These are phyloP conservation scores for Plectrocnemia conspersa DNA, from an alignment of 1,140 invertebrate genomes.

Conservation along the genomic window DNA sequence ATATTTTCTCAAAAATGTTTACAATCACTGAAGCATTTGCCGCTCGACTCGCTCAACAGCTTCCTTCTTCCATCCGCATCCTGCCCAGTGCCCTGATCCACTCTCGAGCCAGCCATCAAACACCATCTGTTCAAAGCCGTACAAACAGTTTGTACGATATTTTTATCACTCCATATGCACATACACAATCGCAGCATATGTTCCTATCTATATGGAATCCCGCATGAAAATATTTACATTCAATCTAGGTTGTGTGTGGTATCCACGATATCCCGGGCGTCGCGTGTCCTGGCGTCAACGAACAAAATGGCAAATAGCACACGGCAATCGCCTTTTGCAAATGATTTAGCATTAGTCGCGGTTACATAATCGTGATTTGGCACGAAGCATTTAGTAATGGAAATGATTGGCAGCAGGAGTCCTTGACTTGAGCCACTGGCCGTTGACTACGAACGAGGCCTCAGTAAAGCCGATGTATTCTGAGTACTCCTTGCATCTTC, in stretches of 20 bases:
- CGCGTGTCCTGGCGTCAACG: neutral
- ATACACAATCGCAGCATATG: too few relatives aligned
- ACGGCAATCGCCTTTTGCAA: constrained; percentile 24
- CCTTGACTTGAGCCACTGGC: constrained; percentile 30
- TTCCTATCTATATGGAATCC: too few relatives aligned
- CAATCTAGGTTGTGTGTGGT: too few relatives aligned
- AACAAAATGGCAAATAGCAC: constrained; percentile 20
- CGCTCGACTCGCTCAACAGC: constrained; percentile 16
- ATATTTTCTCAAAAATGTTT: too few relatives aligned
- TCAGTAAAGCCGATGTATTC: too few relatives aligned
- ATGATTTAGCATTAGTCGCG: constrained; percentile 19
- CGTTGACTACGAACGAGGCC: constrained; percentile 4
- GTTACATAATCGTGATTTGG: constrained; percentile 30
- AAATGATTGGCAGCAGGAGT: constrained; percentile 34
- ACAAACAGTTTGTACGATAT: neutral
- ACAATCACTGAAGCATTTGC: too few relatives aligned
- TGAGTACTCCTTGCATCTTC: too few relatives aligned
- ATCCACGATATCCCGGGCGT: neutral
- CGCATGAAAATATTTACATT: too few relatives aligned
- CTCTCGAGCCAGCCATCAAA: neutral
- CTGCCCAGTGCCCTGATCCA: constrained; percentile 25
- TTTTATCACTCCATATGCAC: too few relatives aligned
- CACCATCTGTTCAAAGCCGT: constrained; percentile 9
- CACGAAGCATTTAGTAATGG: constrained; percentile 26
- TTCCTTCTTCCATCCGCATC: constrained; percentile 19